Base-by-base conservation (phyloP, 2,888 invertebrate species). In the Troides helena region DNA sequence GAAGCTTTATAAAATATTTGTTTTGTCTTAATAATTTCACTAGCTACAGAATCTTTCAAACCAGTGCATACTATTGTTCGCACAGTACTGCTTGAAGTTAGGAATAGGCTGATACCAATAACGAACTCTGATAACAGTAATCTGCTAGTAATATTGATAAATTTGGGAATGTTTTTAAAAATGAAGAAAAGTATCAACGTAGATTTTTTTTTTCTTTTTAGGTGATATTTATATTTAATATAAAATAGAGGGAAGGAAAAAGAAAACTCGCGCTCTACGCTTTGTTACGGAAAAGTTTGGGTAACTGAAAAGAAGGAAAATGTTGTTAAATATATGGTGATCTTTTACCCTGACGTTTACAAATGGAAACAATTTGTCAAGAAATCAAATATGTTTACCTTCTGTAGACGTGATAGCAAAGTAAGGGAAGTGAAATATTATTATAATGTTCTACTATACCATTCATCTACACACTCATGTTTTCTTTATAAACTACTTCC, bases 331-430 rank as follows among this genome's bases (percentile, higher is more conserved):
- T 57, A 57, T 21, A 21, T 57, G n/a, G n/a, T 57, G 21, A 18
- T 21, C 21, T n/a, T 57, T 46, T 46, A 62, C 23, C 17, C 18
- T 62, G 46, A 46, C 62, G 46, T 62, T 23, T 23, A 62, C 46
- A 23, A 39, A 62, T 50, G 46, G 62, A 23, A 62, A 62, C 46
- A 46, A 23, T 62, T 43, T 46, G 46, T 46, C 62, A 46, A 39
- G 46, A 50, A 46, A 62, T 62, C 62, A 62, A 62, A 62, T 62
- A 62, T 62, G 62, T 62, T 25, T 62, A 46, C 62, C 5, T 62
- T 62, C 6, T 57, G 21, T 21, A 57, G n/a, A n/a, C 57, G n/a
- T 53, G 53, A 53, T n/a, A 50, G 7, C 18, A 57, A 57, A 21
- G 57, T 2, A 8, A 3, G n/a, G n/a, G 21, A 57, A 23, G 57